Evolutionary conservation across 2,113 vertebrate genomes (phyloP).

Genomic region (Tiliqua scincoides): DNA sequence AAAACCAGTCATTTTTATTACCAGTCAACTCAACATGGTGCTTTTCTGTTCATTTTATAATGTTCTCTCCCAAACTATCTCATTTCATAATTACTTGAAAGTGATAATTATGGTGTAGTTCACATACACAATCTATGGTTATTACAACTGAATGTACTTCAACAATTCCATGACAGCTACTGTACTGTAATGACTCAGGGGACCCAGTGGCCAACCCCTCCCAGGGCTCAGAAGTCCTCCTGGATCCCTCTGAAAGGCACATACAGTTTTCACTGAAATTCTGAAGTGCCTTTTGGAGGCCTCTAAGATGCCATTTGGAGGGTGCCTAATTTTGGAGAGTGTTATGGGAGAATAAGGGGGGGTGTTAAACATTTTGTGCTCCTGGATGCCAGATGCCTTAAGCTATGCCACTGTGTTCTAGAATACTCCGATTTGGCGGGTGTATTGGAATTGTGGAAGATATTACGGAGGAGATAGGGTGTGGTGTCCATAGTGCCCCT

Average conservation of each 20-base stretch:
- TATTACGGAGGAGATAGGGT: no score
- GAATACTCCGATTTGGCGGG: background rate
- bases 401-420: background rate
- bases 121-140: background rate
- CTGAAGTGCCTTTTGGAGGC: no score
- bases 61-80: background rate
- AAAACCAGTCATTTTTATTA: background rate
- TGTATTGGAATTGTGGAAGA: no score
- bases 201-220: no score
- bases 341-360: no score
- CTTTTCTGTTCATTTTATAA: background rate
- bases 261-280: no score
- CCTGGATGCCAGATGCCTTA: background rate
- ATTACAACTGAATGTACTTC: background rate
- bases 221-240: no score
- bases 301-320: no score
- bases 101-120: background rate
- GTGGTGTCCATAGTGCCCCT: no score
- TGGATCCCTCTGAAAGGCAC: no score
- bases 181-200: background rate
- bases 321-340: no score
- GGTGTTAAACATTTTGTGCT: no score
- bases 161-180: background rate
- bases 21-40: background rate
- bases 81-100: background rate